Evolutionary conservation across 2,113 vertebrate species (phyloP).

Genomic region (Seriola quinqueradiata): DNA sequence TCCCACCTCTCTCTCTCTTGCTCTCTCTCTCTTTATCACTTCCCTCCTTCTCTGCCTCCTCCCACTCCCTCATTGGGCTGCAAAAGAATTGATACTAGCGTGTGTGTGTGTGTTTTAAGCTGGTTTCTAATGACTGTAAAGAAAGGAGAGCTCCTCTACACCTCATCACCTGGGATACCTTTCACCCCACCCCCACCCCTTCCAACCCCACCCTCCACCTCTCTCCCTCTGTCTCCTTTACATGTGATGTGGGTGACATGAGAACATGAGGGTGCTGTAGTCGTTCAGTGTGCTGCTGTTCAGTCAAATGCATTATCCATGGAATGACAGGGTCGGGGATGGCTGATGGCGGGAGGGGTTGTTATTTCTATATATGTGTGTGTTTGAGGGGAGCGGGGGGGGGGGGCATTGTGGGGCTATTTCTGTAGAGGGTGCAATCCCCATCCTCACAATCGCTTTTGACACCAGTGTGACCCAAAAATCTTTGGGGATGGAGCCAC

Average conservation of each 20-base stretch:
- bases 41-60: constrained; percentile 74
- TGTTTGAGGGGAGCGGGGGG: neutral
- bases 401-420: constrained; percentile 26
- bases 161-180: constrained; percentile 80
- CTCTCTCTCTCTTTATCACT: constrained; percentile 66
- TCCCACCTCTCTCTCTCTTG: constrained; percentile 59
- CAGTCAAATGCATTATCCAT: constrained; percentile 78
- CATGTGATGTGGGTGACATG: constrained; percentile 69
- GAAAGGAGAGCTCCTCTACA: constrained; percentile 66
- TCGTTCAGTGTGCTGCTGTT: constrained; percentile 59
- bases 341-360: constrained; percentile 69
- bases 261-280: constrained; percentile 56
- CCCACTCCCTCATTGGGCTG: constrained; percentile 78
- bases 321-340: constrained; percentile 68
- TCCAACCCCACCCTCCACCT: constrained; percentile 19
- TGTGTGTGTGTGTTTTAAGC: constrained; percentile 48
- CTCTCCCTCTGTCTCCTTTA: constrained; percentile 35
- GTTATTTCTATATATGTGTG: constrained; percentile 32
- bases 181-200: constrained; percentile 66
- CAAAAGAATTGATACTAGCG: constrained; percentile 74
- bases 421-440: constrained; percentile 48
- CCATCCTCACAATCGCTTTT: constrained; percentile 40
- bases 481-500: neutral
- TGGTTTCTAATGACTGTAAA: constrained; percentile 77
- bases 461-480: constrained; percentile 52